These are phyloP conservation scores for Chrysodeixis includens DNA, from an alignment of 2,888 invertebrate genomes.

Conservation along the genomic window DNA sequence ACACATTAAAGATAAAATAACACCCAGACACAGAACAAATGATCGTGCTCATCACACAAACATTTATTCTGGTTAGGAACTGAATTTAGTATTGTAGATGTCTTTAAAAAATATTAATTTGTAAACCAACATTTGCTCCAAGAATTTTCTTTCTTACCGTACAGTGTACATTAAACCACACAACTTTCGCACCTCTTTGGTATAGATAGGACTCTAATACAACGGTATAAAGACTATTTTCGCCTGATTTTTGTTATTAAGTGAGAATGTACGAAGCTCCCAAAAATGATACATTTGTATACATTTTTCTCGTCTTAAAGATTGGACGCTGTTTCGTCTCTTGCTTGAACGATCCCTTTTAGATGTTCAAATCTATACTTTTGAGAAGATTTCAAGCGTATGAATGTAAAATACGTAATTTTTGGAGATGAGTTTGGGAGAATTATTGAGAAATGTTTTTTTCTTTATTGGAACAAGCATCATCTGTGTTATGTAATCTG, in stretches of 20 bases:
- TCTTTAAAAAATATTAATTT: too few species aligned
- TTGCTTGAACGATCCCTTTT: not conserved
- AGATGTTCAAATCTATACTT: not conserved
- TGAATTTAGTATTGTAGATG: too few species aligned
- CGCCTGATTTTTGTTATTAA: not conserved
- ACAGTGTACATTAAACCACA: not conserved
- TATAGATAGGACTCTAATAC: not conserved
- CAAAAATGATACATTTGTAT: not conserved
- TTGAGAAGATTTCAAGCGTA: not conserved
- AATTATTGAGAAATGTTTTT: too few species aligned
- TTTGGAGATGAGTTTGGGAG: too few species aligned
- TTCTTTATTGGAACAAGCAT: too few species aligned
- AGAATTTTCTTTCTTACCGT: too few species aligned
- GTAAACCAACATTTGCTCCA: too few species aligned
- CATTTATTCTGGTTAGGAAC: too few species aligned
- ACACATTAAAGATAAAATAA: too few species aligned
- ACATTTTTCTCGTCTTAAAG: not conserved
- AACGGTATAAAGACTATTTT: not conserved
- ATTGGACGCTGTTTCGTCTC: conserved; percentile 1
- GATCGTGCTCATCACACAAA: too few species aligned
- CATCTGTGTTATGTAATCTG: too few species aligned
- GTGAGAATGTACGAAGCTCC: not conserved
- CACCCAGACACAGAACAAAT: too few species aligned
- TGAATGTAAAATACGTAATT: not conserved
- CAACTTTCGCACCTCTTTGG: not conserved